These are phyloP conservation scores for Temnothorax ravouxi DNA, from an alignment of 2,888 invertebrate genomes.

Conservation along the genomic window DNA sequence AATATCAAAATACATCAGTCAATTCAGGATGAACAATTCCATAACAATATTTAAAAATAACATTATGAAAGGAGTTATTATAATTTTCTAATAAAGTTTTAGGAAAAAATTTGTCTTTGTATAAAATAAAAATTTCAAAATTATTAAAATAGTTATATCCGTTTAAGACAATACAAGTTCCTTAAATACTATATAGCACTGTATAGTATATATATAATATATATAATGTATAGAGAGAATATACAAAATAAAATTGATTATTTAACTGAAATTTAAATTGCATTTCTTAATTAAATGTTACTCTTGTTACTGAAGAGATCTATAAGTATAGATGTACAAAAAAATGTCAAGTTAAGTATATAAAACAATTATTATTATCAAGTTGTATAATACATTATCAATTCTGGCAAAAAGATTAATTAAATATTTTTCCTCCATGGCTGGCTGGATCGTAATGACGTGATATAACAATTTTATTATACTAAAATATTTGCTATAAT, in stretches of 20 bases:
- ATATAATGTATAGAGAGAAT: neutral
- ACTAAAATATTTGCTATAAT: constrained; percentile 37
- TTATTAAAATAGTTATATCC: neutral
- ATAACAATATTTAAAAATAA: neutral
- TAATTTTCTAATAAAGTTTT: neutral
- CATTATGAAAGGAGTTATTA: neutral
- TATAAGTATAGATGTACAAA: neutral
- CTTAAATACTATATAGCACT: neutral
- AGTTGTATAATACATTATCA: constrained; percentile 23
- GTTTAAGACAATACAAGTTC: neutral
- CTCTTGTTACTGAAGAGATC: neutral
- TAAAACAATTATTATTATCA: constrained; percentile 35
- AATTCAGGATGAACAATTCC: neutral
- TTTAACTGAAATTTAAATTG: neutral
- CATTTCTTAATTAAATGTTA: neutral
- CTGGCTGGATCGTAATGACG: neutral
- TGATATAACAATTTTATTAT: constrained; percentile 32
- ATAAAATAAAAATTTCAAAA: neutral
- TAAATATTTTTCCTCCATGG: constrained; percentile 6
- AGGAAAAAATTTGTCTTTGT: neutral
- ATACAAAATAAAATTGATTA: neutral
- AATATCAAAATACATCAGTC: neutral
- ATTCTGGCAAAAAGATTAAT: constrained; percentile 4
- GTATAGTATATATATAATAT: neutral
- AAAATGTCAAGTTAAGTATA: constrained; percentile 6